Base-by-base conservation (phyloP, 2,888 invertebrate genomes). In the Dromius quadrimaculatus region DNA sequence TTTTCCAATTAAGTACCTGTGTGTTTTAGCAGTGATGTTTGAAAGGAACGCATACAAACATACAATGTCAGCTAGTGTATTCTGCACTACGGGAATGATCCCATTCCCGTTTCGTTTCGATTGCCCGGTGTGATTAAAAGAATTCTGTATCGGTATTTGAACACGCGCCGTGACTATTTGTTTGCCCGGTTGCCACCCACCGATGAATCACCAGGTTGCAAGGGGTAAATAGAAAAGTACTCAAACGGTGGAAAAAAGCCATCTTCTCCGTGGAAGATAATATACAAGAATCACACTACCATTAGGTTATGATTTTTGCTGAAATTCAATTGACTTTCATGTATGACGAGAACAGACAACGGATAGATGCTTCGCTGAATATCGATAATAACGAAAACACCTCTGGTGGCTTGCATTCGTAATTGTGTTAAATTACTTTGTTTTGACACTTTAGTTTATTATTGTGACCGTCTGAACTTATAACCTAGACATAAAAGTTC, bases 61-160 rank as follows among this genome's bases (percentile, higher is more conserved):
- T 9, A 13, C 45, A 47, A 22, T 47, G 57, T 3, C 34, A 1
- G n/a, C 4, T 9, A 38, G 38, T 6, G 13, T 4, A 38, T n/a
- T 3, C 38, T 38, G 38, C 28, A 28, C 4, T 28, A 8, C 28
- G 28, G 28, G 28, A 28, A 5, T 28, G 28, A 28, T 28, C 28
- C 28, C 28, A 3, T 28, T 28, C 28, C 8, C 8, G 28, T 3
- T 28, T 8, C 28, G 28, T 45, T 13, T 13, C 47, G 47, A 36
- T 61, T 38, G 38, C 19, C 32, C 64, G 11, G 34, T 28, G 47
- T 43, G 64, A 64, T 64, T 64, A 64, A 64, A 64, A 64, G 64
- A 64, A 64, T 64, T 64, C 47, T 64, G 64, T 64, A 64, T 64
- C 64, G 43, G 47, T 64, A 64, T 64, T 64, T 64, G 64, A 64